These are phyloP conservation scores for Orestias chungarensis DNA, from an alignment of 2,797 vertebrate genomes.

Conservation along the genomic window DNA sequence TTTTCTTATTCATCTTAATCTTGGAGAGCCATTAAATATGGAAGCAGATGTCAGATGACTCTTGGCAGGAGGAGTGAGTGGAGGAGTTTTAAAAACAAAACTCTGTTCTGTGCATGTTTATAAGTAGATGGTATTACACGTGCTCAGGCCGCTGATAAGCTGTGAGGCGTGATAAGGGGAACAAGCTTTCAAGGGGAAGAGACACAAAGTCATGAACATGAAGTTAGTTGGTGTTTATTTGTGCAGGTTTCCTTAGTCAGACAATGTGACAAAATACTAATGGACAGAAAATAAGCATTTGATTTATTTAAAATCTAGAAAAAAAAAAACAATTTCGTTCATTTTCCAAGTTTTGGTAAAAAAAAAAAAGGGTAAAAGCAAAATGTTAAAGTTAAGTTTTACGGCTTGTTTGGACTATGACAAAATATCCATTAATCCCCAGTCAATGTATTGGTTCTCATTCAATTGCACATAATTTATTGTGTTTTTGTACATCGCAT, in stretches of 20 bases:
- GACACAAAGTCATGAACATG: background rate
- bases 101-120: background rate
- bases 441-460: too few relatives aligned
- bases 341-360: background rate
- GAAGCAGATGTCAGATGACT: too few relatives aligned
- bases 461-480: too few relatives aligned
- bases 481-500: too few relatives aligned
- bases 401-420: too few relatives aligned
- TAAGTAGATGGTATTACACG: background rate
- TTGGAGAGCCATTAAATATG: too few relatives aligned
- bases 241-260: background rate
- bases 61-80: too few relatives aligned
- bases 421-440: too few relatives aligned
- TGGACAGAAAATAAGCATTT: background rate
- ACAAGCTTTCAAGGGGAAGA: background rate
- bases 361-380: background rate
- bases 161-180: slow-evolving; percentile 2
- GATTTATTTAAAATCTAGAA: background rate
- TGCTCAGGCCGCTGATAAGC: background rate
- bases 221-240: background rate
- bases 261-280: background rate
- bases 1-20: too few relatives aligned
- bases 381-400: background rate
- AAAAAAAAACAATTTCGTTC: background rate
- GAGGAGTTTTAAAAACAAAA: background rate